These are phyloP conservation scores for Anguilla marmorata DNA, from an alignment of 2,797 vertebrate genomes.

Conservation along the genomic window DNA sequence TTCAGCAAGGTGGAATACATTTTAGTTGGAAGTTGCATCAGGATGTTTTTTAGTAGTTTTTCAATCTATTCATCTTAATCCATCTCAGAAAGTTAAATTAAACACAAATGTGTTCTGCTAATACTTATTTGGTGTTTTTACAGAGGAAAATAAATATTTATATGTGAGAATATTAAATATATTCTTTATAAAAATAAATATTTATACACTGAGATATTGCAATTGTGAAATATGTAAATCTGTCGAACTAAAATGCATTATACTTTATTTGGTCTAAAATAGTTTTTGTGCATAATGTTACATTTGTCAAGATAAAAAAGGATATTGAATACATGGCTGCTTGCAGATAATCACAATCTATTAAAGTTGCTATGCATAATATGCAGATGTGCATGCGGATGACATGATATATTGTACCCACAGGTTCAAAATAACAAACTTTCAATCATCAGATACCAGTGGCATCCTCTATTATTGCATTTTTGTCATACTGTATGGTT, in stretches of 20 bases:
- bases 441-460: constrained; percentile 2
- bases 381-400: background rate
- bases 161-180: background rate
- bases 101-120: background rate
- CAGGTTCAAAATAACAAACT: background rate
- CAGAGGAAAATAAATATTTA: background rate
- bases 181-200: too few relatives aligned
- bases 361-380: background rate
- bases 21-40: background rate
- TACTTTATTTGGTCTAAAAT: background rate
- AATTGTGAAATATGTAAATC: background rate
- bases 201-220: background rate
- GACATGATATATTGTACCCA: background rate
- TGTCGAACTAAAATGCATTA: background rate
- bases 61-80: background rate
- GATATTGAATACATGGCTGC: background rate
- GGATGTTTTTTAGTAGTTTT: background rate
- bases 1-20: background rate
- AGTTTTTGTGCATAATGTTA: background rate
- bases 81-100: background rate
- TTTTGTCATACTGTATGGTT: background rate
- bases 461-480: background rate
- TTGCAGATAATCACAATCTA: background rate
- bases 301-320: background rate
- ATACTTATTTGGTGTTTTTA: background rate